A percentile compares a stretch with the other conserved stretches of the same genome.
phyloP scores from a whole-genome alignment of 2,113 vertebrate species.

The Python bivittatus region DNA sequence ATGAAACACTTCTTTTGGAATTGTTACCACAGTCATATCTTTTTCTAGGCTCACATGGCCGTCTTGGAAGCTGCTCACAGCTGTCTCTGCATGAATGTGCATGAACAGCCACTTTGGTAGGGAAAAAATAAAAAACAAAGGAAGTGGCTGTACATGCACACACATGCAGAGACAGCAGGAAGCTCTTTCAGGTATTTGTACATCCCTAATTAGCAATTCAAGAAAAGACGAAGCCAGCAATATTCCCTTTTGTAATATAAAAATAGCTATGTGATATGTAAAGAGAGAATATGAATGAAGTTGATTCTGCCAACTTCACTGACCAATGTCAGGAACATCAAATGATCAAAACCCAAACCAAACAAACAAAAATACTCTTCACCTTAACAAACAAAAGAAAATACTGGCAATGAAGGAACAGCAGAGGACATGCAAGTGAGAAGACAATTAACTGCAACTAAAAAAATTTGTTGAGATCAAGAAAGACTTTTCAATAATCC shows the following conservation, averaged over 20 bases:
- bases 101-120: background rate
- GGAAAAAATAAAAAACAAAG: background rate
- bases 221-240: background rate
- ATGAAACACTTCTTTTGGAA: background rate
- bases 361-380: background rate
- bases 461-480: background rate
- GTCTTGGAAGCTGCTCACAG: background rate
- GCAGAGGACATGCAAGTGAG: background rate
- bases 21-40: background rate
- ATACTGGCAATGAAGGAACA: background rate
- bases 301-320: background rate
- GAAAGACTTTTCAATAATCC: background rate
- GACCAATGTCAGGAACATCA: background rate
- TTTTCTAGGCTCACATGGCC: background rate
- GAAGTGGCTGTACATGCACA: background rate
- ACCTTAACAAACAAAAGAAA: background rate
- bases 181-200: background rate
- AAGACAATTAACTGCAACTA: background rate
- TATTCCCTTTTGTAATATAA: background rate
- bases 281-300: background rate
- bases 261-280: background rate
- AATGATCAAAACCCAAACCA: background rate
- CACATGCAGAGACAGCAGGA: background rate
- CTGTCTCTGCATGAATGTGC: background rate
- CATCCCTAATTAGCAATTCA: background rate